Evolutionary conservation across 2,888 invertebrate genomes (phyloP).

Genomic region (Drosophila lutescens): DNA sequence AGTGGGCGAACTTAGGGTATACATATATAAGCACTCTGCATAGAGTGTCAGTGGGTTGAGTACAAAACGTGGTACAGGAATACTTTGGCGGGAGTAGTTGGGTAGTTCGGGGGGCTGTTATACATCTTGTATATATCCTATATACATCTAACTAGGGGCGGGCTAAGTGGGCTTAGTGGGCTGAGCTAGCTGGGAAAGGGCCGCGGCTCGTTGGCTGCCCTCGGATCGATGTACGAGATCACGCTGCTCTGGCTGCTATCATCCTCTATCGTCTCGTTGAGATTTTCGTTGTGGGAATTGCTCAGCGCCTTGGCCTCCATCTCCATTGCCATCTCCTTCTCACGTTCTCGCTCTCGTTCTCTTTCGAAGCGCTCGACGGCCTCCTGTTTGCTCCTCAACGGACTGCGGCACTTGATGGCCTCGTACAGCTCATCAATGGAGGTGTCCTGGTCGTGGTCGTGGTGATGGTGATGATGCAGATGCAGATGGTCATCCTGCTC

Average conservation of each 20-base stretch:
- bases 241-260: conserved; percentile 84
- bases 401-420: conserved; percentile 85
- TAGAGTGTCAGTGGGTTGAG: not conserved
- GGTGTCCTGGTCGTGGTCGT: conserved; percentile 55
- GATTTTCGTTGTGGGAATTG: conserved; percentile 56
- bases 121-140: conserved; percentile 19
- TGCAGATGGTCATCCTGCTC: conserved; percentile 36
- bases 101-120: not conserved
- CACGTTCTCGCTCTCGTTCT: conserved; percentile 22
- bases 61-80: not conserved
- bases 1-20: conserved; percentile 11
- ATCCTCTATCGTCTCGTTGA: conserved; percentile 81
- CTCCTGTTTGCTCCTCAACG: conserved; percentile 45
- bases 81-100: not conserved
- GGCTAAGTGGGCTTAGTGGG: not conserved
- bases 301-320: conserved; percentile 25
- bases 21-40: not conserved
- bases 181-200: conserved; percentile 30
- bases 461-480: conserved; percentile 38
- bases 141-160: conserved; percentile 16
- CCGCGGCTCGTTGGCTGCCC: conserved; percentile 47
- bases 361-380: conserved; percentile 28
- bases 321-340: conserved; percentile 41
- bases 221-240: conserved; percentile 84
- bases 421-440: conserved; percentile 89